phyloP scores from a whole-genome alignment of 2,888 invertebrate genomes.

The Cerastis rubricosa region DNA sequence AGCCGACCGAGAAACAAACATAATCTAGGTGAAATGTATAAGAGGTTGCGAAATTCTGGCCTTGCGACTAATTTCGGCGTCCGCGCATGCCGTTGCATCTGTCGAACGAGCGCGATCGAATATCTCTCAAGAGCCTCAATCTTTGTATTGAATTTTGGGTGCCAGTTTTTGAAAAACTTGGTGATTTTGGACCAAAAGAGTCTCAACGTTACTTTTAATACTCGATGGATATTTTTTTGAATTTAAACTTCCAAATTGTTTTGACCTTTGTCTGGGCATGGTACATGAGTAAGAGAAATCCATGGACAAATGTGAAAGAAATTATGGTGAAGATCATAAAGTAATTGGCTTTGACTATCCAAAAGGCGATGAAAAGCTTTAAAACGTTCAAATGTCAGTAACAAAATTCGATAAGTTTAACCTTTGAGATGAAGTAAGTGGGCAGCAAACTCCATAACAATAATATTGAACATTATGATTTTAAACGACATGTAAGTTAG shows the following conservation, averaged over 20 bases:
- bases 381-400: slow-evolving; percentile 7
- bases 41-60: slow-evolving; percentile 68
- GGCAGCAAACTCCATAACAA: slow-evolving; percentile 12
- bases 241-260: neutral
- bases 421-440: slow-evolving; percentile 2
- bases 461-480: slow-evolving; percentile 31
- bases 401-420: neutral
- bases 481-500: slow-evolving; percentile 18
- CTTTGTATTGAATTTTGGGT: neutral
- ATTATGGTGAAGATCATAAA: neutral
- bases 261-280: neutral
- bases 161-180: neutral
- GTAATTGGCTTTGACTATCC: neutral
- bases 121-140: slow-evolving; percentile 23
- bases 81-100: slow-evolving; percentile 61
- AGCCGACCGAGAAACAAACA: slow-evolving; percentile 57
- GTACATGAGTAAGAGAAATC: neutral
- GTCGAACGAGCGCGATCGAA: slow-evolving; percentile 22
- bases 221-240: neutral
- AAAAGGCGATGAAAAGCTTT: neutral
- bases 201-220: neutral
- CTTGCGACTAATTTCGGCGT: slow-evolving; percentile 71
- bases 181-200: neutral
- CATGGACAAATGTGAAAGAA: neutral
- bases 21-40: slow-evolving; percentile 65